phyloP scores from a whole-genome alignment of 2,888 invertebrate genomes.

The Agrilus biguttatus region DNA sequence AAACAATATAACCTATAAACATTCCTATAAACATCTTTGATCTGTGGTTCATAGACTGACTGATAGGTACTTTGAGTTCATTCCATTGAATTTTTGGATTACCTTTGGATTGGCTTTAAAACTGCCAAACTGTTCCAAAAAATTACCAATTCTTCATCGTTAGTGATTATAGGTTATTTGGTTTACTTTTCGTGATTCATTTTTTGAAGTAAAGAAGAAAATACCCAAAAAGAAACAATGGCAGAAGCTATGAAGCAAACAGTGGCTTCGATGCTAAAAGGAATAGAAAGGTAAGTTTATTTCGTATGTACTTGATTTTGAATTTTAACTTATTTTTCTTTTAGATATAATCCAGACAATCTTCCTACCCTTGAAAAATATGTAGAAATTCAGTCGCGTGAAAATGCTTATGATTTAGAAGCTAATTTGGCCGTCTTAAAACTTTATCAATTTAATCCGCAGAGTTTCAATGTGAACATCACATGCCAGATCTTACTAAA shows the following conservation, averaged over 20 bases:
- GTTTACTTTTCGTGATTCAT: too few relatives aligned
- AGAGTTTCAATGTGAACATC: constrained; percentile 67
- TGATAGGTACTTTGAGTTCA: too few relatives aligned
- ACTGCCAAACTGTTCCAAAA: too few relatives aligned
- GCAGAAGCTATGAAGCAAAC: constrained; percentile 76
- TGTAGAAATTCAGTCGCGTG: constrained; percentile 82
- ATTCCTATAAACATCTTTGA: too few relatives aligned
- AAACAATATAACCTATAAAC: too few relatives aligned
- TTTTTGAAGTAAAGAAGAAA: too few relatives aligned
- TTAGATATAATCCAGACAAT: constrained; percentile 93
- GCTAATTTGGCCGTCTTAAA: constrained; percentile 94
- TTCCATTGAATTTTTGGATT: too few relatives aligned
- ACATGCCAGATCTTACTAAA: constrained; percentile 86
- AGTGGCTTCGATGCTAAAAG: constrained; percentile 74
- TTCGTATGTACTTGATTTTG: neutral
- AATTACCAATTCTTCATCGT: too few relatives aligned
- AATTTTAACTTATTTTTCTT: constrained; percentile 12
- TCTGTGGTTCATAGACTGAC: too few relatives aligned
- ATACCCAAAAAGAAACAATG: constrained; percentile 31
- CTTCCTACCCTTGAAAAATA: constrained; percentile 79
- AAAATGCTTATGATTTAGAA: constrained; percentile 92
- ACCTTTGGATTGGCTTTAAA: too few relatives aligned
- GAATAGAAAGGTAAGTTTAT: constrained; percentile 69
- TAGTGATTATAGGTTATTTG: too few relatives aligned
- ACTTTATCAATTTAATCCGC: constrained; percentile 91